A percentile compares a stretch with the other conserved stretches of the same genome.
These are phyloP conservation scores for Semnornis frantzii DNA, from an alignment of 2,113 vertebrate species.

Conservation along the genomic window DNA sequence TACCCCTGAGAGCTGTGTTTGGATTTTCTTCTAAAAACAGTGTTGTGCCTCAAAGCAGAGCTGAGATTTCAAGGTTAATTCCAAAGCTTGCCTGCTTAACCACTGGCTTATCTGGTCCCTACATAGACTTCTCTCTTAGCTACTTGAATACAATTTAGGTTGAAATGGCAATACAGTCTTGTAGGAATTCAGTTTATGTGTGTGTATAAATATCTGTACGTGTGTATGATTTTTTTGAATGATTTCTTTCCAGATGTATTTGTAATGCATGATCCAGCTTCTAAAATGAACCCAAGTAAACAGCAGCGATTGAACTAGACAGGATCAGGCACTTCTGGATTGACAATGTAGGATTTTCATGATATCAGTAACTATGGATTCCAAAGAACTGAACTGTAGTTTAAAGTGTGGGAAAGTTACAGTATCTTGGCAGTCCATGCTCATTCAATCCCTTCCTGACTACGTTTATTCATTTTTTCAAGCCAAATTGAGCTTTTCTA, in stretches of 20 bases:
- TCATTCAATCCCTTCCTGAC: conserved; percentile 55
- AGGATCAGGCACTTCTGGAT: conserved; percentile 3
- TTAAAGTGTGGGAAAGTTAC: conserved; percentile 53
- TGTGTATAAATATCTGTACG: rapidly evolving
- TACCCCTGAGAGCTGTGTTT: not conserved
- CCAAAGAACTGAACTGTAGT: not conserved
- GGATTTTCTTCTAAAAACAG: not conserved
- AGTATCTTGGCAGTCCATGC: not conserved
- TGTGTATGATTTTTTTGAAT: not conserved
- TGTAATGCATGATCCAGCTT: not conserved
- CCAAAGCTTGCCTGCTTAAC: not conserved
- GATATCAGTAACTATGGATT: conserved; percentile 16
- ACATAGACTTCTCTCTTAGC: not conserved
- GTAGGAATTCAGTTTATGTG: not conserved
- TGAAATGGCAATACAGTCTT: not conserved
- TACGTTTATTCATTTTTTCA: conserved; percentile 34
- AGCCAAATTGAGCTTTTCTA: conserved; percentile 46
- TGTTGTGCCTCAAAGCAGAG: not conserved
- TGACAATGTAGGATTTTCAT: conserved; percentile 25
- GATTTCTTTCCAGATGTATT: not conserved
- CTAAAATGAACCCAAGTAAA: conserved; percentile 14
- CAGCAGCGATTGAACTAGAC: conserved; percentile 21
- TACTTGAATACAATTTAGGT: not conserved
- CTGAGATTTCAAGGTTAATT: not conserved
- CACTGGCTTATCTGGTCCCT: not conserved